Base-by-base conservation (phyloP, 2,888 invertebrate genomes). In the Diplazon laetatorius region DNA sequence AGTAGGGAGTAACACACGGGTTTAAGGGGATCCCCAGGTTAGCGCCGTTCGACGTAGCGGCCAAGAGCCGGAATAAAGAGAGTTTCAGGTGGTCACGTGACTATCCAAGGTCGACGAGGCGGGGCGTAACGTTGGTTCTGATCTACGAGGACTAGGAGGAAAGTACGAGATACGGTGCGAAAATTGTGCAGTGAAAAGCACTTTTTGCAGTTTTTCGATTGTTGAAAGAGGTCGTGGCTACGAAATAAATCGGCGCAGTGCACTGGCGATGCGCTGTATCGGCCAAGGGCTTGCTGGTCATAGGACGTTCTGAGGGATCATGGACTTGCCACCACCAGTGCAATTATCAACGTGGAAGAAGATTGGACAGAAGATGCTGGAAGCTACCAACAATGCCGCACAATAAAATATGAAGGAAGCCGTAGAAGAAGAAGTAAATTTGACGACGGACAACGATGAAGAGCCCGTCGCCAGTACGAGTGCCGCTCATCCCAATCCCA, bases 211-310 rank as follows among this genome's bases (percentile, higher is more conserved):
- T 44, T 44, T 14, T 44, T n/a, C n/a, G 16, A 44, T 44, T 44
- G 4, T 44, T n/a, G n/a, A 44, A 44, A 14, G n/a, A 5, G 44
- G 44, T 44, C 44, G n/a, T n/a, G 44, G 44, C 0, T 77, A 59
- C 22, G 74, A 74, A 70, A 39, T 78, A 22, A 78, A 78, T 22
- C 69, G 63, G 6, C 22, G 70, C 42, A 14, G 63, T 0, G 55
- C 70, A 44, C 46, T 48, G 60, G 74, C 78, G 50, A 78, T 74
- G 70, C 52, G 78, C 18, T 52, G 69, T 35, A 57, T 78, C 6
- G 70, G 78, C 30, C 48, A 69, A 55, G 73, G 63, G 8, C 30
- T 30, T 5, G 30, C 30, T 6, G 6, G 30, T 5, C n/a, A 20
- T 0, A 52, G 42, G 39, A 62, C 69, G 10, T 78, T 78, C 22